A percentile compares a stretch with the other conserved stretches of the same genome.
Evolutionary conservation across 2,888 invertebrate genomes (phyloP).

Genomic region (Ophion ventricosus): DNA sequence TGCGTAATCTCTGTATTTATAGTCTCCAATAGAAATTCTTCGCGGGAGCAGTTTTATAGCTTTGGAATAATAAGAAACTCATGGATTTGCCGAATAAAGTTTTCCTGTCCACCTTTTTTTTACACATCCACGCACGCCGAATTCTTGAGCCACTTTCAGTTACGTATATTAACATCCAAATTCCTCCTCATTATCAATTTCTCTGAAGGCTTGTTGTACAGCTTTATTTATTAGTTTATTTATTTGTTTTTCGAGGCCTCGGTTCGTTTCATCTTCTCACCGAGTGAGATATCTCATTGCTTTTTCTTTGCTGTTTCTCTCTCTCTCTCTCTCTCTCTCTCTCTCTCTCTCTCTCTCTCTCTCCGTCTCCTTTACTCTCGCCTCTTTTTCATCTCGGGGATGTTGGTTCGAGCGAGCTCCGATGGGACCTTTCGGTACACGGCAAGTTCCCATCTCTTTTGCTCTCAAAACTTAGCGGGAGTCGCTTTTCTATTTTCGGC

Average conservation of each 20-base stretch:
- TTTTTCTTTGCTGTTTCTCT: neutral
- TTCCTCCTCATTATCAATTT: conserved; percentile 31
- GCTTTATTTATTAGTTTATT: conserved; percentile 28
- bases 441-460: neutral
- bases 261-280: conserved; percentile 9
- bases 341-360: neutral
- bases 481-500: conserved; percentile 62
- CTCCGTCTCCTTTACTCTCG: neutral
- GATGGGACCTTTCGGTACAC: conserved; percentile 17
- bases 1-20: neutral
- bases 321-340: too few relatives aligned
- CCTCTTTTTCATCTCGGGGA: conserved; percentile 32
- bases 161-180: conserved; percentile 13
- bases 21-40: conserved; percentile 14
- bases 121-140: neutral
- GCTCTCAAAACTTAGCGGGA: conserved; percentile 56
- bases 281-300: neutral
- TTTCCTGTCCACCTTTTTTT: neutral
- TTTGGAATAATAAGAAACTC: conserved; percentile 7
- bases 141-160: conserved; percentile 19
- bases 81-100: neutral
- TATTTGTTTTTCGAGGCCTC: conserved; percentile 19
- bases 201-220: conserved; percentile 16
- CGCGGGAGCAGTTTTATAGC: neutral
- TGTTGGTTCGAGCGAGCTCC: conserved; percentile 34